phyloP scores from a whole-genome alignment of 2,113 vertebrate genomes.

The Channa argus region DNA sequence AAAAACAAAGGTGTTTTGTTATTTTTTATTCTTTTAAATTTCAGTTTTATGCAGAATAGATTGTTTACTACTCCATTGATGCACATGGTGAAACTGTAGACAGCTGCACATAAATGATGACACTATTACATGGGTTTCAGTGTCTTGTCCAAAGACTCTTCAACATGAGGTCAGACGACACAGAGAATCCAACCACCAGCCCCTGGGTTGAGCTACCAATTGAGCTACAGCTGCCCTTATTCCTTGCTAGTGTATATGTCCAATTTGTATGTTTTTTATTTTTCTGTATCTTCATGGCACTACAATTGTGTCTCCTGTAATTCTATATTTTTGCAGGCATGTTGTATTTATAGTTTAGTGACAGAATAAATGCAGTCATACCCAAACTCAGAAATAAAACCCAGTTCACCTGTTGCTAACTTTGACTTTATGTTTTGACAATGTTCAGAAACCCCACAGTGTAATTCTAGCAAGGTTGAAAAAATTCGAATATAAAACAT shows the following conservation, averaged over 20 bases:
- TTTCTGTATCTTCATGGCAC: not conserved
- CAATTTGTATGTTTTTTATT: not conserved
- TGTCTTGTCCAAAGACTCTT: no score
- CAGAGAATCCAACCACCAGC: no score
- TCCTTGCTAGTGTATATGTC: not conserved
- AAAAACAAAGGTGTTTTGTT: no score
- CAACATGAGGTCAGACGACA: no score
- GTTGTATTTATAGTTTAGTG: not conserved
- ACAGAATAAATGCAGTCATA: not conserved
- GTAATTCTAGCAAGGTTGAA: not conserved
- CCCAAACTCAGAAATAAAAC: not conserved
- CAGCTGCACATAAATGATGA: no score
- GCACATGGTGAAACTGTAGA: no score
- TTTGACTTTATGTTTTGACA: not conserved
- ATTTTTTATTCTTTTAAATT: no score
- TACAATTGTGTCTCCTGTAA: not conserved
- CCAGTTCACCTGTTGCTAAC: slow-evolving; percentile 14
- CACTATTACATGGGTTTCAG: no score
- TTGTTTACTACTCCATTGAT: no score
- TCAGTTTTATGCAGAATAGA: no score
- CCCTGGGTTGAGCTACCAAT: no score
- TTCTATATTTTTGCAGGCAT: not conserved
- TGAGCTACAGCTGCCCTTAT: no score
- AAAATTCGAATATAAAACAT: not conserved
- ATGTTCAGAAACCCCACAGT: not conserved